Evolutionary conservation across 2,888 invertebrate genomes (phyloP).

Genomic region (Crepidodera aurea): DNA sequence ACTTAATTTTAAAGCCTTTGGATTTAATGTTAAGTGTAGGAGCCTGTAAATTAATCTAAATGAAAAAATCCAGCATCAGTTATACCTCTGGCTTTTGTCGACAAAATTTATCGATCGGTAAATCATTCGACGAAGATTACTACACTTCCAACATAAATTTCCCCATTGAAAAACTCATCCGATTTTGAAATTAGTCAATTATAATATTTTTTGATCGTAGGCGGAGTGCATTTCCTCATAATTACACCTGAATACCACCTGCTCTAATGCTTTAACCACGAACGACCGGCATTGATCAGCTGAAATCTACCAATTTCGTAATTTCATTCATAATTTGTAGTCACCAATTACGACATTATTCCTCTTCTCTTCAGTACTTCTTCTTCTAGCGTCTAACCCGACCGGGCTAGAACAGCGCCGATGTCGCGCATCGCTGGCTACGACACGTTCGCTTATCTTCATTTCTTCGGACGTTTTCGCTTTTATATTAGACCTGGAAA

Average conservation of each 20-base stretch:
- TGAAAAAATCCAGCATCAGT: too few relatives aligned
- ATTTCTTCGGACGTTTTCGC: constrained; percentile 21
- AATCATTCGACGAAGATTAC: background rate
- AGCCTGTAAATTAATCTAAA: too few relatives aligned
- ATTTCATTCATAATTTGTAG: constrained; percentile 7
- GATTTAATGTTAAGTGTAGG: too few relatives aligned
- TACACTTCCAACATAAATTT: background rate
- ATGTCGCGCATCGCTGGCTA: constrained; percentile 12
- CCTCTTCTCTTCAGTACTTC: background rate
- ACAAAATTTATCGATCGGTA: background rate
- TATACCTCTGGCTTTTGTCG: background rate
- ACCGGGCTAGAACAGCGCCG: background rate
- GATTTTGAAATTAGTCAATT: background rate
- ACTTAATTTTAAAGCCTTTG: too few relatives aligned
- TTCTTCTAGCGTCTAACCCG: background rate
- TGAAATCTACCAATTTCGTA: constrained; percentile 7
- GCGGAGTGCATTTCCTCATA: constrained; percentile 3
- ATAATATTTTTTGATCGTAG: background rate
- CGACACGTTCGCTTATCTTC: constrained; percentile 25
- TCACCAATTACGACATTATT: constrained; percentile 9
- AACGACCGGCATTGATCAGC: constrained; percentile 5
- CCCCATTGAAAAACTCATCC: background rate
- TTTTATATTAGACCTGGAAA: constrained; percentile 27
- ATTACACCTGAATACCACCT: constrained; percentile 7
- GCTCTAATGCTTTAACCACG: constrained; percentile 5